A percentile compares a stretch with the other conserved stretches of the same genome.
phyloP scores from a whole-genome alignment of 2,113 vertebrate genomes.

The Variabilichromis moorii region DNA sequence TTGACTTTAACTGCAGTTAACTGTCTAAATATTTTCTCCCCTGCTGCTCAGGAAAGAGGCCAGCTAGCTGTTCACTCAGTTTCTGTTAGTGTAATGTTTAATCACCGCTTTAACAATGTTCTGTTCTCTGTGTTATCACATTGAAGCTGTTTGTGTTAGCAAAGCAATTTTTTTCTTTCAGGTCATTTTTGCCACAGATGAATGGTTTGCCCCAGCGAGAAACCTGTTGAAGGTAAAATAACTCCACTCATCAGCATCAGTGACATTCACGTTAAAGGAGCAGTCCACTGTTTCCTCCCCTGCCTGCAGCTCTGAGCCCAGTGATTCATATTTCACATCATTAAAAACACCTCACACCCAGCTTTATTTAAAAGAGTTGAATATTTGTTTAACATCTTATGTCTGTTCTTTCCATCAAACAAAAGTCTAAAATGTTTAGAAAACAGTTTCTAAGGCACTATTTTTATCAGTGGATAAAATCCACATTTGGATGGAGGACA shows the following conservation, averaged over 20 bases:
- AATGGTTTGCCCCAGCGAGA: conserved; percentile 71
- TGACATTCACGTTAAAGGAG: neutral
- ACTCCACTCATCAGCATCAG: neutral
- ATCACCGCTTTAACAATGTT: neutral
- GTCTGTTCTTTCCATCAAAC: neutral
- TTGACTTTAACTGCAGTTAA: no score
- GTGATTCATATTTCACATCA: neutral
- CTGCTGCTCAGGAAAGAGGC: neutral
- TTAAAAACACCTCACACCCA: neutral
- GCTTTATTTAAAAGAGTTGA: neutral
- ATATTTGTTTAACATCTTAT: neutral
- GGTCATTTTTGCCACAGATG: conserved; percentile 73
- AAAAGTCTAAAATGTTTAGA: neutral
- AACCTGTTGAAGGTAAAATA: conserved; percentile 72
- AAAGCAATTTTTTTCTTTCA: neutral
- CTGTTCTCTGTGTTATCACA: neutral
- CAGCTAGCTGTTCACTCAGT: neutral
- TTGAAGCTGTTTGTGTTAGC: neutral
- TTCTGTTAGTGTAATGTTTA: neutral
- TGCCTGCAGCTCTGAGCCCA: neutral
- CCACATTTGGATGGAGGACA: neutral
- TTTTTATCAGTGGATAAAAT: neutral
- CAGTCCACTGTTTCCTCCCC: neutral
- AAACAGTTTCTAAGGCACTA: neutral
- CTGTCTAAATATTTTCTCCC: neutral